Conservation (phyloP, 2,113 vertebrate genomes). For the Aix galericulata region DNA sequence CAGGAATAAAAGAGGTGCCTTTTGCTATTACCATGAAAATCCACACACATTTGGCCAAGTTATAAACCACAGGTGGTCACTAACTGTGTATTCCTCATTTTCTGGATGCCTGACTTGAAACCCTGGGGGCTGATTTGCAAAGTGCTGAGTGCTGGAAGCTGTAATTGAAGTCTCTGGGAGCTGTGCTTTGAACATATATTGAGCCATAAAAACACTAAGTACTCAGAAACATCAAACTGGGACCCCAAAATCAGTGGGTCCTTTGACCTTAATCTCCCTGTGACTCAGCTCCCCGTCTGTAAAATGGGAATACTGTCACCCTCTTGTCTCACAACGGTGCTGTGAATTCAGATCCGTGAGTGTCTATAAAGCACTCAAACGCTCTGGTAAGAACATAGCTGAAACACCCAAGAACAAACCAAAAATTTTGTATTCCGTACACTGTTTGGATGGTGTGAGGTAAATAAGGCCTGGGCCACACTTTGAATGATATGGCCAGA, state of each 20-base stretch:
- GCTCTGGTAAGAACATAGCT: not conserved
- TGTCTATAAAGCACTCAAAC: not conserved
- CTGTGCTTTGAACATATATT: conserved; percentile 56
- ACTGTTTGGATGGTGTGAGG: not conserved
- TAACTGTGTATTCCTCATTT: conserved; percentile 71
- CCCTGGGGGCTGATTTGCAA: conserved; percentile 69
- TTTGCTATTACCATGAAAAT: conserved; percentile 63
- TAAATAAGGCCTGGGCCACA: conserved; percentile 33
- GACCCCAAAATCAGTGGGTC: conserved; percentile 34
- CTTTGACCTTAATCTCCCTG: conserved; percentile 55
- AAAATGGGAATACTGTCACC: conserved; percentile 22
- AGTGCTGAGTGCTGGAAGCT: conserved; percentile 66
- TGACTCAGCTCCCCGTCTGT: conserved; percentile 46
- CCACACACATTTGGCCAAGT: conserved; percentile 54
- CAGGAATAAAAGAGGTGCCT: conserved; percentile 54
- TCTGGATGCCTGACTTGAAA: conserved; percentile 72
- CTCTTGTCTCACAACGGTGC: not conserved
- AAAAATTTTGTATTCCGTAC: conserved; percentile 38
- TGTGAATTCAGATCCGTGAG: not conserved
- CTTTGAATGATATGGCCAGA: conserved; percentile 15
- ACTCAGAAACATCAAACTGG: conserved; percentile 36
- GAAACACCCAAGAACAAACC: not conserved
- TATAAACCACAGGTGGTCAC: conserved; percentile 72
- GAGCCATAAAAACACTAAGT: conserved; percentile 59
- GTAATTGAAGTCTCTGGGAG: conserved; percentile 66